Conservation (phyloP, 2,113 vertebrate species). For the Oostethus manadensis region DNA sequence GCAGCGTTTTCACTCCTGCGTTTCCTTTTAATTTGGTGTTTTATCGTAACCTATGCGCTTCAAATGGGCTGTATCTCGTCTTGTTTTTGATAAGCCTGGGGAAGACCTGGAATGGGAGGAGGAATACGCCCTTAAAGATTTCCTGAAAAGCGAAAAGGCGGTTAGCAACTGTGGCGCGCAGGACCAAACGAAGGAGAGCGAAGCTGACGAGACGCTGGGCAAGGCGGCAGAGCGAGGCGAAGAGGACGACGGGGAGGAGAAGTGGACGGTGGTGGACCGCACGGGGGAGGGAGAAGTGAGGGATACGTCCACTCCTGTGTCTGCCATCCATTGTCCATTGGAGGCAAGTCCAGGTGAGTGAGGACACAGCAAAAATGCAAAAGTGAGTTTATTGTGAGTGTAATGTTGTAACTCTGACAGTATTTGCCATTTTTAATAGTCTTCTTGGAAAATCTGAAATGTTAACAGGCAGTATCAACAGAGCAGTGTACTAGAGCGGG, state of each 20-base stretch:
- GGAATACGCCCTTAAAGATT: constrained; percentile 60
- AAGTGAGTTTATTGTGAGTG: neutral
- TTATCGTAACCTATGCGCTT: no score
- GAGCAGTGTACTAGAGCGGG: no score
- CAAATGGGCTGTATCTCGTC: no score
- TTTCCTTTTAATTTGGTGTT: no score
- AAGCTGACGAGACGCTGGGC: constrained; percentile 1
- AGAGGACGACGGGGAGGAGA: constrained; percentile 44
- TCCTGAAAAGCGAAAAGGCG: constrained; percentile 41
- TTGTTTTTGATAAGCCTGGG: constrained; percentile 35
- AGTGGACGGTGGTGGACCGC: constrained; percentile 43
- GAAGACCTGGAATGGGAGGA: constrained; percentile 67
- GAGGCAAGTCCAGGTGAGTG: constrained; percentile 34
- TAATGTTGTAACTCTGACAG: neutral
- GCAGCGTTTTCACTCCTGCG: constrained; percentile 18
- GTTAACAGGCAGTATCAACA: no score
- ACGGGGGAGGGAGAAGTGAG: constrained; percentile 38
- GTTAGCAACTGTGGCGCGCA: constrained; percentile 33
- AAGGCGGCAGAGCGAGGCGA: constrained; percentile 14
- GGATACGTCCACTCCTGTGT: constrained; percentile 45
- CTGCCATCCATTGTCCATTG: neutral
- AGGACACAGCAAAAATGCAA: neutral
- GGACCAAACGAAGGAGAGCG: neutral
- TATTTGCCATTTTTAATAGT: neutral
- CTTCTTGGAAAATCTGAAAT: no score